Conservation (phyloP, 2,888 invertebrate species). For the Parnassius mnemosyne region DNA sequence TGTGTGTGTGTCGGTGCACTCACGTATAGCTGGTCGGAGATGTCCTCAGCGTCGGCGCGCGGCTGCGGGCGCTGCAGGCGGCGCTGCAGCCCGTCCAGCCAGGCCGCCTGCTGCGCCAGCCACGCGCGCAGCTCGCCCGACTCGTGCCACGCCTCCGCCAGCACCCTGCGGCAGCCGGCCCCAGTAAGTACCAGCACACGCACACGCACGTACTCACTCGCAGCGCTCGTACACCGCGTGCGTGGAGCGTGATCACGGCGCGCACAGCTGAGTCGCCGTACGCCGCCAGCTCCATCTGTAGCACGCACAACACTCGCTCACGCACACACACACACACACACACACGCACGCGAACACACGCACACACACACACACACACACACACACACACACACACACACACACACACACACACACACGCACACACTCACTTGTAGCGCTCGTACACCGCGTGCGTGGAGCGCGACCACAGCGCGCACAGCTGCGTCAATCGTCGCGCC, state of each 20-base stretch:
- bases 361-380: constrained; percentile 43
- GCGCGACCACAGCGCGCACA: constrained; percentile 87
- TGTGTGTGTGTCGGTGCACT: not conserved
- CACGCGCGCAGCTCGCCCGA: constrained; percentile 89
- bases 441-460: constrained; percentile 85
- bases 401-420: not conserved
- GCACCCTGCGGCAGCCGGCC: constrained; percentile 49
- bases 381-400: constrained; percentile 44
- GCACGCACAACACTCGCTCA: constrained; percentile 58
- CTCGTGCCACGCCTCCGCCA: constrained; percentile 88
- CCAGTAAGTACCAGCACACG: not conserved
- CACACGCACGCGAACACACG: constrained; percentile 35
- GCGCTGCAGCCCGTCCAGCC: constrained; percentile 89
- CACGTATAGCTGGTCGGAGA: constrained; percentile 1
- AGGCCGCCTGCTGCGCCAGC: constrained; percentile 87
- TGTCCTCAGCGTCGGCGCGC: not conserved
- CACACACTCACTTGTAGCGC: constrained; percentile 76
- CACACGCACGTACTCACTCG: not conserved
- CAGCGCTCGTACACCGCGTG: constrained; percentile 27
- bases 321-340: constrained; percentile 37
- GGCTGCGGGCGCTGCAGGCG: constrained; percentile 72
- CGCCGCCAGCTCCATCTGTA: not conserved
- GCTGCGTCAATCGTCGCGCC: constrained; percentile 83
- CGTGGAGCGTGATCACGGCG: constrained; percentile 42
- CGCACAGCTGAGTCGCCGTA: constrained; percentile 83